Percentiles rank a stretch among this genome's conserved stretches.
Conservation (phyloP, 2,888 invertebrate genomes). For the Leptura quadrifasciata region DNA sequence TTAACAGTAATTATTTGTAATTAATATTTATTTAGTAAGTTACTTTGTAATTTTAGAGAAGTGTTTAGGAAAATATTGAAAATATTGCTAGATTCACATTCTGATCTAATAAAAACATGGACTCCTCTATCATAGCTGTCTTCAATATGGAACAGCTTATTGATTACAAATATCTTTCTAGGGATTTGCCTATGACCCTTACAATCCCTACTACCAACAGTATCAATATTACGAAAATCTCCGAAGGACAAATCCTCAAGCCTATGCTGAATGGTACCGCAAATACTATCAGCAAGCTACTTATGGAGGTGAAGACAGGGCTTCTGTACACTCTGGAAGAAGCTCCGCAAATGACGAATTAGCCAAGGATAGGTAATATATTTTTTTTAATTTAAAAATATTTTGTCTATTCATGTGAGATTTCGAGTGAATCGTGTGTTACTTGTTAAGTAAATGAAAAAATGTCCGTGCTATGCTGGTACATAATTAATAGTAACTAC, state of each 20-base stretch:
- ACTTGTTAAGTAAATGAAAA: slow-evolving; percentile 7
- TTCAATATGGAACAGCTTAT: background rate
- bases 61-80: too few relatives aligned
- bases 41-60: too few relatives aligned
- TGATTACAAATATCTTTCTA: slow-evolving; percentile 54
- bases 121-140: too few relatives aligned
- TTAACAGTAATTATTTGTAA: too few relatives aligned
- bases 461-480: background rate
- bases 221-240: slow-evolving; percentile 88
- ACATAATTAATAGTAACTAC: background rate
- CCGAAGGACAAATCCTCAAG: slow-evolving; percentile 85
- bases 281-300: slow-evolving; percentile 77
- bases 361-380: slow-evolving; percentile 77
- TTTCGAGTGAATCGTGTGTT: slow-evolving; percentile 41
- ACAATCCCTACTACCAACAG: slow-evolving; percentile 78
- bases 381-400: background rate
- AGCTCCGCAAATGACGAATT: slow-evolving; percentile 84
- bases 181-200: slow-evolving; percentile 76
- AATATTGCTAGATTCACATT: too few relatives aligned
- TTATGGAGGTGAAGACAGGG: slow-evolving; percentile 79
- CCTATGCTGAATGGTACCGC: slow-evolving; percentile 86
- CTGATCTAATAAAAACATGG: too few relatives aligned
- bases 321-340: slow-evolving; percentile 88
- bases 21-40: too few relatives aligned
- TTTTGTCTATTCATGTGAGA: slow-evolving; percentile 23